A percentile compares a stretch with the other conserved stretches of the same genome.
Evolutionary conservation across 1,140 invertebrate genomes (phyloP).

Genomic region (Berghia stephanieae): DNA sequence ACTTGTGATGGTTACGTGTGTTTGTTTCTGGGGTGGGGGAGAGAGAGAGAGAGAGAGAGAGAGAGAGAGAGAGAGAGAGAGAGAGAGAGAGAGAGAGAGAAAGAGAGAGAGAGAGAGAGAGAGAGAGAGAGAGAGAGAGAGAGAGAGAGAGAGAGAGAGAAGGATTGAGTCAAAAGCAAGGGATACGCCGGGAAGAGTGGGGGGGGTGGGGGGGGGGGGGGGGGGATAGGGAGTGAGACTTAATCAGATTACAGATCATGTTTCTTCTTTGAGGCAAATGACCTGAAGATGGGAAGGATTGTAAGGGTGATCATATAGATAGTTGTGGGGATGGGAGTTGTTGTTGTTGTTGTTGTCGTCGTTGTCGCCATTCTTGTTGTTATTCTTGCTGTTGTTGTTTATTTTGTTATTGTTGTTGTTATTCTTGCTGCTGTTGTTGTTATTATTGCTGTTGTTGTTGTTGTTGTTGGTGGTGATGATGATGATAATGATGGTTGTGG

Average conservation of each 20-base stretch:
- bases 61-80: constrained; percentile 12
- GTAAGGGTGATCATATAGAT: no score
- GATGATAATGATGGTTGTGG: constrained; percentile 26
- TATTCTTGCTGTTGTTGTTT: no score
- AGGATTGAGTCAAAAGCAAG: background rate
- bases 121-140: background rate
- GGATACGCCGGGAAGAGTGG: background rate
- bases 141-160: background rate
- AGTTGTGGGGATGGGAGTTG: background rate
- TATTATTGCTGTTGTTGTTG: constrained; percentile 18
- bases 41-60: background rate
- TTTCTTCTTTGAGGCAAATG: background rate
- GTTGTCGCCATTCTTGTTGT: no score
- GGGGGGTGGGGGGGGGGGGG: background rate
- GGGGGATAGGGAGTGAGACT: no score
- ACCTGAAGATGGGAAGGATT: no score
- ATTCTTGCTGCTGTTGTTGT: no score
- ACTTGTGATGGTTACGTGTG: no score
- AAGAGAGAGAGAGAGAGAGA: no score
- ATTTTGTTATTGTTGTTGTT: no score
- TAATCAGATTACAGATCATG: no score
- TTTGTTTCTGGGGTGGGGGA: background rate
- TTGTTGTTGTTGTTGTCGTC: no score
- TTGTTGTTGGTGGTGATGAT: constrained; percentile 19
- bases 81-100: no score